Percentiles rank a stretch among this genome's conserved stretches.
Conservation (phyloP, 35 echinoderm and acorn worm genomes). For the Anneissia japonica region DNA sequence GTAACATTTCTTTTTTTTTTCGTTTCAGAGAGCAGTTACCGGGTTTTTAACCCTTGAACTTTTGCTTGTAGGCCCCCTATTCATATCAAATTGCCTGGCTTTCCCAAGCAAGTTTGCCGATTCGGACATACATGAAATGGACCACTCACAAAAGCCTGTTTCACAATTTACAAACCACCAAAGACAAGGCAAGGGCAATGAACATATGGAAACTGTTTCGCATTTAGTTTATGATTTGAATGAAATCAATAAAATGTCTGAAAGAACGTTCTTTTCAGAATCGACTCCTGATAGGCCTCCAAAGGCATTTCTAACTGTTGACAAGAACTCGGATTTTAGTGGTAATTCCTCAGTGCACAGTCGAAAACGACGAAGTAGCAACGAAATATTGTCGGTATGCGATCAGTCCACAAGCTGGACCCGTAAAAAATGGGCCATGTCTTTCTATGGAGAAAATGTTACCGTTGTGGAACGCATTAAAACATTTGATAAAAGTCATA, state of each 20-base stretch:
- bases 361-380: slow-evolving; percentile 9
- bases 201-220: neutral
- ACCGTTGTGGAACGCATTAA: slow-evolving; percentile 50
- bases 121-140: neutral
- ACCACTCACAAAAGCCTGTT: neutral
- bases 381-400: slow-evolving; percentile 27
- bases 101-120: neutral
- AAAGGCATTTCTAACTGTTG: neutral
- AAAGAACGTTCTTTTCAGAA: neutral
- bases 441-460: slow-evolving; percentile 50
- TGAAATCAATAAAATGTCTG: neutral
- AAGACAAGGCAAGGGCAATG: neutral
- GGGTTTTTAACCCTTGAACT: neutral
- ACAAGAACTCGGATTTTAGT: neutral
- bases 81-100: neutral
- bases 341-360: neutral
- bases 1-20: neutral
- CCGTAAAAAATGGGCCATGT: slow-evolving; percentile 32
- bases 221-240: neutral
- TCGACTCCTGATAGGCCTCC: neutral
- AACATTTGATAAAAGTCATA: slow-evolving; percentile 18
- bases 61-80: neutral
- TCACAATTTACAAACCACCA: neutral
- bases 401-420: slow-evolving; percentile 25
- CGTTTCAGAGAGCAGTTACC: neutral